Base-by-base conservation (phyloP, 2,888 invertebrate species). In the Andrena hattorfiana region DNA sequence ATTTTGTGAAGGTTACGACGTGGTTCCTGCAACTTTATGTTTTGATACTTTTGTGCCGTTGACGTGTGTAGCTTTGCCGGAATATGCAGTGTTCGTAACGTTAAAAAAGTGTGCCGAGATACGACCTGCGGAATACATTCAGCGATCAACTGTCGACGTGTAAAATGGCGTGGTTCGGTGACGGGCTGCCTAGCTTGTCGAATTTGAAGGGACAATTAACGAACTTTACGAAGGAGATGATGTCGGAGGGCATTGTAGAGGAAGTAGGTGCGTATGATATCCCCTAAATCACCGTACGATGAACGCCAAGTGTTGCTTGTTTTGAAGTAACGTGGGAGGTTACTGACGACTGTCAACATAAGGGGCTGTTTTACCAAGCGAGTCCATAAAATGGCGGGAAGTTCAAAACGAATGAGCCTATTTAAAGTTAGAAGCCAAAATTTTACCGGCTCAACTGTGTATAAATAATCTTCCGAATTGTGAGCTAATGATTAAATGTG, bases 161-260 rank as follows among this genome's bases (percentile, higher is more conserved):
- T 90, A 91, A 92, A 93, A 94, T 94, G 94, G 93, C 94, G 93
- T 94, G 94, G 94, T 93, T 94, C 87, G 93, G 93, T 63, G 94
- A 94, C 60, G 92, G 93, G 71, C 91, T 94, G 77, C 89, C 94
- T 84, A 93, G 93, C 77, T 89, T 94, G 84, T 94, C 94, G 78
- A 96, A 95, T 94, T 94, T 98, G 87, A 98, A 98, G 94, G 98
- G 98, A 88, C 98, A 98, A 95, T 96, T 98, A 91, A 96, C 97
- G 49, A 98, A 96, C 95, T 97, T 98, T 91, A 98, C 98, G 79
- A 97, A 97, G 93, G 98, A 98, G 94, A 98, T 98, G 89, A 95
- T 98, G 92, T 96, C 97, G 86, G 98, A 98, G 90, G 95, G 95
- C 85, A 95, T 95, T 90, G 95, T 95, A 80, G 96, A 96, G 91